Evolutionary conservation across 2,797 vertebrate genomes (phyloP).

Genomic region (Peromyscus attwateri): DNA sequence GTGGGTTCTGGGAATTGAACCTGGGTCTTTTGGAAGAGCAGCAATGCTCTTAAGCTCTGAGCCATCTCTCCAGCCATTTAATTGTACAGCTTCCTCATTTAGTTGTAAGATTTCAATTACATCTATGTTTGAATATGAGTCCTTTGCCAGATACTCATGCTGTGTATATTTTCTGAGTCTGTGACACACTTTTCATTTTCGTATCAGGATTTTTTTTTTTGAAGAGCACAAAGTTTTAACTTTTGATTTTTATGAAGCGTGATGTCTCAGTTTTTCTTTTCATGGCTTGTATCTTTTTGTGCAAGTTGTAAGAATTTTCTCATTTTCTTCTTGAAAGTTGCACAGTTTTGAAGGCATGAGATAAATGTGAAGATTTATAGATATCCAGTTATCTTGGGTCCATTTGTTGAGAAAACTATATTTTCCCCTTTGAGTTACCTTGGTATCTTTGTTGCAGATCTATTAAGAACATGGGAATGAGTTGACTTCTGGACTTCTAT

Average conservation of each 20-base stretch:
- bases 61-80: neutral
- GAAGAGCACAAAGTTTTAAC: neutral
- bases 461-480: neutral
- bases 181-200: neutral
- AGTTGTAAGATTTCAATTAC: neutral
- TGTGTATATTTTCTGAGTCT: neutral
- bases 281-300: neutral
- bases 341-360: neutral
- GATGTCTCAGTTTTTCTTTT: neutral
- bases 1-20: neutral
- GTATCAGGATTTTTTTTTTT: neutral
- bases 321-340: conserved; percentile 11
- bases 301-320: conserved; percentile 23
- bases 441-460: neutral
- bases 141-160: neutral
- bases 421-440: neutral
- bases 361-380: neutral
- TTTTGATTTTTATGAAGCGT: neutral
- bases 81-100: neutral
- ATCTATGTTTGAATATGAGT: neutral
- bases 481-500: neutral
- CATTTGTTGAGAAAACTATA: neutral
- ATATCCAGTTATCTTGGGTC: neutral
- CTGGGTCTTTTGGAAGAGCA: neutral
- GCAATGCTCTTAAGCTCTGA: neutral